Evolutionary conservation across 2,113 vertebrate genomes (phyloP), one percentile per base, ranked within the genome.

Genomic region (Albula glossodonta): DNA sequence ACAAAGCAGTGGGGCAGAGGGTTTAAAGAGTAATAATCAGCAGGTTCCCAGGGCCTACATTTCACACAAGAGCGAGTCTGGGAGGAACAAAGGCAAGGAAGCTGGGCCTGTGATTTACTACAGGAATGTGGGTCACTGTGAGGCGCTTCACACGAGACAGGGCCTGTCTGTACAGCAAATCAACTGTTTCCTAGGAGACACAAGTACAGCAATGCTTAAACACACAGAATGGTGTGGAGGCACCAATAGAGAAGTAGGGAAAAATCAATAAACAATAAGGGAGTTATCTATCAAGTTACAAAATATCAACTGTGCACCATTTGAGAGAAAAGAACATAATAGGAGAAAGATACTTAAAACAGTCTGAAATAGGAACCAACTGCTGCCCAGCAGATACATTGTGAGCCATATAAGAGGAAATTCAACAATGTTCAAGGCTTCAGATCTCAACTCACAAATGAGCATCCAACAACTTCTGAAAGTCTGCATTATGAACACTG

Each of bases 121-220:
- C 51, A 86, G 87, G 87, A 90, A 90, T 89, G 88, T 89, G 88
- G 85, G 86, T 88, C 85, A 82, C 66, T 25, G 63, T 52, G 80
- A 51, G 70, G 51, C 51, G 52, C 79, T 80, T 53, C 84, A 0
- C 22, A 83, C 77, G 41, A 22, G 81, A 85, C 86, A 41, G 79
- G 70, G 82, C 50, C 53, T 77, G 78, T 89, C 89, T 77, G 74
- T 22, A 41, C 70, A 9, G 31, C 51, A 11, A 19, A 66, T 15
- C 84, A 51, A 82, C 86, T 0, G 86, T 90, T 86, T 83, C 89
- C 90, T 87, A 83, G 86, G 89, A 90, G 88, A 88, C 85, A 2
- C 66, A 31, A 51, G 49, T 79, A 22, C 83, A 88, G 83, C 90
- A 86, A 90, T 70, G 83, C 87, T 86, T 84, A 77, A 51, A 83